phyloP scores from a whole-genome alignment of 2,113 vertebrate species.

The Melanerpes aurifrons region DNA sequence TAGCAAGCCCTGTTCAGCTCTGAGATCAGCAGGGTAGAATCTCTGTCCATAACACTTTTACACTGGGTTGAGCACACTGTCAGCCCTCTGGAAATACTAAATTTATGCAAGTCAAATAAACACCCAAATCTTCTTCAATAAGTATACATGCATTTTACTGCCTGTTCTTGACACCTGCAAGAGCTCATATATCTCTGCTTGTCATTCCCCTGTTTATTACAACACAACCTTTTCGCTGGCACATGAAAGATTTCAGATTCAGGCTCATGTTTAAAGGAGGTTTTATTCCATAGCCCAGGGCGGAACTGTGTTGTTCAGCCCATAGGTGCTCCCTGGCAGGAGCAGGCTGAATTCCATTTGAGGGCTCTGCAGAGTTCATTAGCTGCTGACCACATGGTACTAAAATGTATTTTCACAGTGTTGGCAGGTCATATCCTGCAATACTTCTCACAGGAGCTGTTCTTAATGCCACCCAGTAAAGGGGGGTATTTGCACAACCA shows the following conservation, averaged over 20 bases:
- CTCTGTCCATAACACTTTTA: background rate
- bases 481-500: background rate
- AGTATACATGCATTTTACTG: background rate
- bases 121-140: rapidly evolving
- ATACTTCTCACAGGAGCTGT: background rate
- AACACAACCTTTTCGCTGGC: background rate
- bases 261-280: background rate
- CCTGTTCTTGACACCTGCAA: background rate
- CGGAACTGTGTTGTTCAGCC: background rate
- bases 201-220: background rate
- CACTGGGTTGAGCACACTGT: rapidly evolving
- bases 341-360: background rate
- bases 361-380: background rate
- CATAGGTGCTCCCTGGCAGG: rapidly evolving
- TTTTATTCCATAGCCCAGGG: background rate
- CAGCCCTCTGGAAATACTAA: background rate
- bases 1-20: background rate
- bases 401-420: background rate
- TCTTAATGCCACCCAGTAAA: background rate
- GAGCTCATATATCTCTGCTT: background rate
- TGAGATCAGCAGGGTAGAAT: background rate
- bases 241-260: background rate
- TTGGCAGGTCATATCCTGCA: background rate
- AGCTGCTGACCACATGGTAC: background rate
- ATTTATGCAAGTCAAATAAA: background rate